A percentile compares a stretch with the other conserved stretches of the same genome.
Evolutionary conservation across 2,113 vertebrate species (phyloP).

Genomic region (Arizona elegans): DNA sequence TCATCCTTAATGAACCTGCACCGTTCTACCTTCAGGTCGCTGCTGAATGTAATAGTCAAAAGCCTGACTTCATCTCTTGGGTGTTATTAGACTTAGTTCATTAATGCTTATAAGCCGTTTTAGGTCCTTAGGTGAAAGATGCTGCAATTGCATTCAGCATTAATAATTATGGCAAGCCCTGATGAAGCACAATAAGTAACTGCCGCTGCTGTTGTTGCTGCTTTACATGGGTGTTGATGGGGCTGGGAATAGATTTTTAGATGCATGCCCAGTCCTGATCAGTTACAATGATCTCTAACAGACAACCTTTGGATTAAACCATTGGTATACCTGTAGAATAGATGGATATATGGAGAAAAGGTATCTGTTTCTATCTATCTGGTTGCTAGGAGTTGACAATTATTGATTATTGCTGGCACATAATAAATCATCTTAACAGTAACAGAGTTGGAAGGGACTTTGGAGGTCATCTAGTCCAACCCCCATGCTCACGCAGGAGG

Average conservation of each 20-base stretch:
- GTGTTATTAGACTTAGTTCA: constrained; percentile 45
- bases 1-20: constrained; percentile 6
- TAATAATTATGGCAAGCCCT: constrained; percentile 26
- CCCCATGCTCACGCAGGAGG: too few species aligned
- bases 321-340: neutral
- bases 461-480: too few species aligned
- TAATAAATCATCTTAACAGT: neutral
- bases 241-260: neutral
- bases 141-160: constrained; percentile 23
- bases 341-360: neutral
- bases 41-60: constrained; percentile 35
- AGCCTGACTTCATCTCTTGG: constrained; percentile 28
- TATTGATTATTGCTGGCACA: neutral
- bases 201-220: neutral
- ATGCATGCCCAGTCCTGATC: neutral
- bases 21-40: constrained; percentile 3
- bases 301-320: neutral
- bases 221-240: neutral
- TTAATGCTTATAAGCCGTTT: constrained; percentile 46
- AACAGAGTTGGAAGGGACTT: too few species aligned
- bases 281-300: neutral
- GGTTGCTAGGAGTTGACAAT: neutral
- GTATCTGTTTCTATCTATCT: neutral
- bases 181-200: constrained; percentile 14
- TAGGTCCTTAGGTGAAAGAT: constrained; percentile 37